A percentile compares a stretch with the other conserved stretches of the same genome.
phyloP scores from a whole-genome alignment of 1,140 invertebrate species.

The Bombus waltoni region DNA sequence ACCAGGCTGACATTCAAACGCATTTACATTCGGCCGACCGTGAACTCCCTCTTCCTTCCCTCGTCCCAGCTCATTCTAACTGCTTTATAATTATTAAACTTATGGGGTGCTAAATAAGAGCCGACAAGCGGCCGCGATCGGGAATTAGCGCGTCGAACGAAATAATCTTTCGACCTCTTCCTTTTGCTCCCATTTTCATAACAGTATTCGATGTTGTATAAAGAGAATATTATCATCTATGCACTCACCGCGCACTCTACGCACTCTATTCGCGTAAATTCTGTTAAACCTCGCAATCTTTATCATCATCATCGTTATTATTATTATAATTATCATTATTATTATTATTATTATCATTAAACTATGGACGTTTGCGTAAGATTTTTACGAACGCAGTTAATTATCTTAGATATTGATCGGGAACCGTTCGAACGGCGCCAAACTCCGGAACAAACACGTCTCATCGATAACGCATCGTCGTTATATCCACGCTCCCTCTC shows the following conservation, averaged over 20 bases:
- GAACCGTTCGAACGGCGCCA: no score
- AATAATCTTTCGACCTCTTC: conserved; percentile 1
- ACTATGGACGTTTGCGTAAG: no score
- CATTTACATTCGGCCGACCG: conserved; percentile 56
- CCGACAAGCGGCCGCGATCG: background rate
- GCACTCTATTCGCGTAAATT: background rate
- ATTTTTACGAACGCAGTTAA: no score
- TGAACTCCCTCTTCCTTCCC: background rate
- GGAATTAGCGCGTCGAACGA: background rate
- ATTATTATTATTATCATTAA: background rate
- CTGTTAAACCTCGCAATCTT: background rate
- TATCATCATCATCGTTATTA: no score
- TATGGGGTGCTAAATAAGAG: conserved; percentile 37
- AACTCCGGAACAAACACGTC: background rate
- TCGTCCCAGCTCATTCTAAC: background rate
- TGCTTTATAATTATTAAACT: conserved; percentile 45
- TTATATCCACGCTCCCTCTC: background rate
- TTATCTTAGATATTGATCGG: no score
- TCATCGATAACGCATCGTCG: background rate
- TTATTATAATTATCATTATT: no score
- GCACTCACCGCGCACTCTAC: background rate
- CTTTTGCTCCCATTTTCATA: background rate
- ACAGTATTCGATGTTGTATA: background rate
- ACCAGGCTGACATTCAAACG: conserved; percentile 57
- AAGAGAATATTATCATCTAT: background rate